phyloP scores from a whole-genome alignment of 2,888 invertebrate genomes.

The Catocala fraxini region DNA sequence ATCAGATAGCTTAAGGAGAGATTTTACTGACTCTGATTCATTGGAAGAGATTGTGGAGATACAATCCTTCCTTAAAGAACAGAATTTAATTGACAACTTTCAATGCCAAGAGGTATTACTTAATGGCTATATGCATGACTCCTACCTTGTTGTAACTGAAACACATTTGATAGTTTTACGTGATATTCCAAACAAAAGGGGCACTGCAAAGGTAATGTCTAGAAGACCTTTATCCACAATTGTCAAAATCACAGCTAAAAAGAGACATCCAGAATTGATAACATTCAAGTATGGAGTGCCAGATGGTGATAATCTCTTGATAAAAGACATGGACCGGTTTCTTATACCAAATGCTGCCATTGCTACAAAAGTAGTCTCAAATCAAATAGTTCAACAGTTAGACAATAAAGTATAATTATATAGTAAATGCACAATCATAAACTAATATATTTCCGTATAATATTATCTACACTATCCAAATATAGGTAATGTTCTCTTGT shows the following conservation, averaged over 20 bases:
- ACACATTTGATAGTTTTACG: conserved; percentile 95
- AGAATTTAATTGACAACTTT: conserved; percentile 95
- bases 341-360: conserved; percentile 96
- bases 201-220: conserved; percentile 94
- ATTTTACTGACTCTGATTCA: conserved; percentile 88
- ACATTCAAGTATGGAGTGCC: conserved; percentile 98
- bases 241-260: conserved; percentile 98
- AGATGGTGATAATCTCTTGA: conserved; percentile 92
- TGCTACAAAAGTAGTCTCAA: conserved; percentile 96
- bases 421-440: background rate
- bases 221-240: conserved; percentile 96
- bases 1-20: conserved; percentile 66
- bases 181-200: conserved; percentile 92
- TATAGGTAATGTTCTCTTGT: no score
- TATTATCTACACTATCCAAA: no score
- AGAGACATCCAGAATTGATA: conserved; percentile 97
- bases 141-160: conserved; percentile 94
- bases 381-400: conserved; percentile 91
- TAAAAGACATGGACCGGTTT: conserved; percentile 96
- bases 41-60: conserved; percentile 93
- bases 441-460: background rate
- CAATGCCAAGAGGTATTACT: conserved; percentile 97
- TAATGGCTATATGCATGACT: conserved; percentile 96
- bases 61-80: conserved; percentile 93
- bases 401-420: conserved; percentile 66